Evolutionary conservation across 2,797 vertebrate species (phyloP), one percentile per base, ranked within the genome.

Genomic region (Danio kyathit): DNA sequence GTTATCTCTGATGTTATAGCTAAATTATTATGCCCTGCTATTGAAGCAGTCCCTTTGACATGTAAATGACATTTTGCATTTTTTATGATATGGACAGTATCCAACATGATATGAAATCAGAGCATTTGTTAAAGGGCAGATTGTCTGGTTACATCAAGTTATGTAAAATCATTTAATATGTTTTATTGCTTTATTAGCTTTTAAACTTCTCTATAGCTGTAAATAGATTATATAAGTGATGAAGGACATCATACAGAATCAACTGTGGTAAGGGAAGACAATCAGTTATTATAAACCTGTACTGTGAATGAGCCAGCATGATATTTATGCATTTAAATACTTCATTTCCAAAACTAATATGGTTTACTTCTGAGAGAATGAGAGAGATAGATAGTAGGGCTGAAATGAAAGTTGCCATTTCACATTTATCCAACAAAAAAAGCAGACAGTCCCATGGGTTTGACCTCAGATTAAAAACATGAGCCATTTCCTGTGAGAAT

Each of bases 401-500:
- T 43, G 0, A 76, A 77, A 61, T 43, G 46, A 44, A 71, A 63
- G 38, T 52, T 51, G 17, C n/a, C 38, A 19, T 61, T 60, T n/a
- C 46, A 52, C 57, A 43, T 51, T 72, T 43, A 63, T 54, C 19
- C 10, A 17, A 2, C 9, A 71, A 29, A 14, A 48, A 44, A 70
- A 44, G 29, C 9, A 19, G 46, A 80, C 46, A 63, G 57, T 49
- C 7, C 59, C 69, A 73, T 56, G 60, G 49, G 57, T 46, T 72
- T 73, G 48, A 54, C 69, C 14, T 52, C 40, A 16, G 5, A 13
- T 12, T 43, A 76, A 54, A 65, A 44, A 0, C 10, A 72, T 72
- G 59, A 64, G 67, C 59, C 49, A 40, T 48, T 57, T 80, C 21
- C 69, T 80, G 49, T 74, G 19, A 80, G 21, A 80, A 73, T 19